Percentiles rank a stretch among this genome's conserved stretches.
These are phyloP conservation scores for Cyphomyrus discorhynchus DNA, from an alignment of 2,113 vertebrate genomes.

Conservation along the genomic window DNA sequence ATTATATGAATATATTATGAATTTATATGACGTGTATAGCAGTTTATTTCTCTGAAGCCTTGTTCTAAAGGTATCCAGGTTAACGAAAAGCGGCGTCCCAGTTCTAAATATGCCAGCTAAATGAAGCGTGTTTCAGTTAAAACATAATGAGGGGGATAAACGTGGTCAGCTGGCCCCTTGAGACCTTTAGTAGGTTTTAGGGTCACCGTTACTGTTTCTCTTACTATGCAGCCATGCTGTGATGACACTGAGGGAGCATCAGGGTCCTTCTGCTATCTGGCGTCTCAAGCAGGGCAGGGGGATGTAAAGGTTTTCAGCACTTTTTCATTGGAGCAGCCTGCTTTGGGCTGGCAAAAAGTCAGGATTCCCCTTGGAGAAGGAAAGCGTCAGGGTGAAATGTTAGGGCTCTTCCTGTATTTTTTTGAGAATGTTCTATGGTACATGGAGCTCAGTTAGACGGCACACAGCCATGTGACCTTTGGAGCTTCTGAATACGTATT, in stretches of 20 bases:
- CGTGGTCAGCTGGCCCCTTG: neutral
- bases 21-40: neutral
- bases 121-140: neutral
- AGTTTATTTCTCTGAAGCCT: neutral
- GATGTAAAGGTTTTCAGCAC: slow-evolving; percentile 40
- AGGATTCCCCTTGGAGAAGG: neutral
- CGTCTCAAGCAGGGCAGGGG: slow-evolving; percentile 40
- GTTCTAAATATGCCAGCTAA: neutral
- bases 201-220: slow-evolving; percentile 44
- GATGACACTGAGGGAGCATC: slow-evolving; percentile 43
- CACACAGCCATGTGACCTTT: neutral
- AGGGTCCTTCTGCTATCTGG: slow-evolving; percentile 44
- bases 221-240: slow-evolving; percentile 48
- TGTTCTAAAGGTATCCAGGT: neutral
- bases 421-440: neutral
- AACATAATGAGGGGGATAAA: neutral
- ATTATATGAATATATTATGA: neutral
- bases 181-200: neutral
- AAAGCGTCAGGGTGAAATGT: neutral
- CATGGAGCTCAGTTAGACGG: neutral
- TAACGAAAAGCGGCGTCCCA: neutral
- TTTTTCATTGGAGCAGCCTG: slow-evolving; percentile 43
- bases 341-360: slow-evolving; percentile 21
- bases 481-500: neutral
- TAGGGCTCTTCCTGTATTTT: neutral